These are phyloP conservation scores for Myiopsitta monachus DNA, from an alignment of 2,113 vertebrate species.

Conservation along the genomic window DNA sequence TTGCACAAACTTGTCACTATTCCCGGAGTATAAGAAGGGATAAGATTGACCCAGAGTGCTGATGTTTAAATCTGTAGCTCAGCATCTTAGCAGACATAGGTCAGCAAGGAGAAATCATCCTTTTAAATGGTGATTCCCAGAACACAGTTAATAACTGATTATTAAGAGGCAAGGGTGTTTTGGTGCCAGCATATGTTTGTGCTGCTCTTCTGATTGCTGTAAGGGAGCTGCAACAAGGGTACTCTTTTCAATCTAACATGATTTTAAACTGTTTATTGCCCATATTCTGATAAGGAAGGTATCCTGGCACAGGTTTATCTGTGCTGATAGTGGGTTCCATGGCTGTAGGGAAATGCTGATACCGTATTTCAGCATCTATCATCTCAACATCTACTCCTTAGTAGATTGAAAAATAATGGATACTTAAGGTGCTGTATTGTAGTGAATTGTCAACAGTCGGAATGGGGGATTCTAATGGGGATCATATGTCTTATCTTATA, in stretches of 20 bases:
- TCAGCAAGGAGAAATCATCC: not conserved
- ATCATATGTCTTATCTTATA: not conserved
- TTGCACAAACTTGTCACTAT: not conserved
- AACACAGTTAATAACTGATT: not conserved
- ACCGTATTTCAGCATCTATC: conserved; percentile 11
- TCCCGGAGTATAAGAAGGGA: not conserved
- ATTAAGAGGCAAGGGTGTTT: not conserved
- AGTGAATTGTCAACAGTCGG: not conserved
- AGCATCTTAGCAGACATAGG: not conserved
- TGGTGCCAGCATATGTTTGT: not conserved
- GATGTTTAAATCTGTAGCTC: not conserved
- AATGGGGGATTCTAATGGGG: not conserved
- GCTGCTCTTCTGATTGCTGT: conserved; percentile 14
- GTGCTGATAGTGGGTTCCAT: conserved; percentile 19
- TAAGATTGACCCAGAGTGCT: not conserved
- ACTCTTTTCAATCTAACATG: conserved; percentile 30
- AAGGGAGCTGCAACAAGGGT: not conserved
- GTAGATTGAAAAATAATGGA: conserved; percentile 21
- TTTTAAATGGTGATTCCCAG: not conserved
- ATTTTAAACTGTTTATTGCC: conserved; percentile 49
- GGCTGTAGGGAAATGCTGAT: conserved; percentile 58
- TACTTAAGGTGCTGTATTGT: not conserved
- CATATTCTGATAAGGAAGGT: conserved; percentile 57
- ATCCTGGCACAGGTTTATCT: conserved; percentile 58
- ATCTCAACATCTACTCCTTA: conserved; percentile 45